These are phyloP conservation scores for Odocoileus virginianus DNA, from an alignment of 2,113 vertebrate genomes.

Conservation along the genomic window DNA sequence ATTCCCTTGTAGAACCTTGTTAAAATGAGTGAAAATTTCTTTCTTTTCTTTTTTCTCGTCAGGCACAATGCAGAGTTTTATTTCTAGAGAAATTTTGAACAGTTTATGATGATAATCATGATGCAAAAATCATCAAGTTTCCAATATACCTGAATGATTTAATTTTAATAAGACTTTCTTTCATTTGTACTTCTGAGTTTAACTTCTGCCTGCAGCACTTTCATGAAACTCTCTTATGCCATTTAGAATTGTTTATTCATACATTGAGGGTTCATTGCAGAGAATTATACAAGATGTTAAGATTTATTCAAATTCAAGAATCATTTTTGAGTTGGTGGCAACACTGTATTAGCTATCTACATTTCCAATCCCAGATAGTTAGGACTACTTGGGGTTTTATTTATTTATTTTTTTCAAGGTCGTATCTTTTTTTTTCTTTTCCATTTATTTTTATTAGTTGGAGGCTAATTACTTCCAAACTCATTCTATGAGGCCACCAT, in stretches of 20 bases:
- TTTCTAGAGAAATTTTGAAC: slow-evolving; percentile 30
- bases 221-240: not conserved
- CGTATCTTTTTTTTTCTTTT: no score
- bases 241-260: slow-evolving; percentile 28
- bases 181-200: slow-evolving; percentile 34
- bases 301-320: not conserved
- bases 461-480: no score
- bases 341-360: not conserved
- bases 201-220: not conserved
- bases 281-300: not conserved
- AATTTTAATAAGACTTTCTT: not conserved
- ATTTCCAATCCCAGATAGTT: not conserved
- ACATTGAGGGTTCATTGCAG: not conserved
- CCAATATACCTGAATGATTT: slow-evolving; percentile 29
- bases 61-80: not conserved
- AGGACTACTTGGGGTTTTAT: not conserved
- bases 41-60: not conserved
- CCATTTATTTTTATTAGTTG: no score
- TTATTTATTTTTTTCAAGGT: not conserved
- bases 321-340: not conserved
- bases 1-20: not conserved
- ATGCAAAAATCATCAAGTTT: slow-evolving; percentile 48
- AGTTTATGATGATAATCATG: slow-evolving; percentile 34
- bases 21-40: not conserved
- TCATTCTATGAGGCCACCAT: no score